Evolutionary conservation across 2,797 vertebrate genomes (phyloP).

Genomic region (Premnoplex brunnescens): DNA sequence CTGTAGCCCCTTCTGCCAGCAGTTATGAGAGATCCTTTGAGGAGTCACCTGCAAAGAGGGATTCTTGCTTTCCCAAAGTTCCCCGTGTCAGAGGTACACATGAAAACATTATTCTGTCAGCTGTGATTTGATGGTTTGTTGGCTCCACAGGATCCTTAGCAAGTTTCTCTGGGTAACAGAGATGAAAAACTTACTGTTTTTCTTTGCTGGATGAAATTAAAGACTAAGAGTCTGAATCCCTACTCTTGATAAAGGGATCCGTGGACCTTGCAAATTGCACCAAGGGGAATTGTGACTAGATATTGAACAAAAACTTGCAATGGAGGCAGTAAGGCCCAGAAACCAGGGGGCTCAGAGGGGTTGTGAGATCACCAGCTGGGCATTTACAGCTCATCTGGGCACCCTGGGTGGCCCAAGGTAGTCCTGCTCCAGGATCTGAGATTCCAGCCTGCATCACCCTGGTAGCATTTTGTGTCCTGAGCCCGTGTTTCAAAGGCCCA

Average conservation of each 20-base stretch:
- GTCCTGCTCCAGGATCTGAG: not conserved
- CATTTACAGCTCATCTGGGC: not conserved
- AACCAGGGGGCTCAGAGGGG: not conserved
- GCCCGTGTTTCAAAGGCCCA: no score
- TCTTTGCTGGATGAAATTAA: not conserved
- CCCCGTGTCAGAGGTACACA: not conserved
- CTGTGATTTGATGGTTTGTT: not conserved
- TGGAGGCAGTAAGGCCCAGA: not conserved
- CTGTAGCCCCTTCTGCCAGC: not conserved
- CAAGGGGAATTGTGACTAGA: not conserved
- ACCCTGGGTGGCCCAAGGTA: fast-evolving
- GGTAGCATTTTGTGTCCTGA: no score
- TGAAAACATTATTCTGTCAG: not conserved
- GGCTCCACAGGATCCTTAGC: not conserved
- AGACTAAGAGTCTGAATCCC: not conserved
- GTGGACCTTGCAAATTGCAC: not conserved
- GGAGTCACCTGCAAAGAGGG: not conserved
- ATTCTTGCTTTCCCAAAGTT: not conserved
- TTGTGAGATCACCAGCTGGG: not conserved
- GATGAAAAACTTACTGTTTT: not conserved
- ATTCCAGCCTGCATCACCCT: not conserved
- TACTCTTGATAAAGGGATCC: not conserved
- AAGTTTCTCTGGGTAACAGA: not conserved
- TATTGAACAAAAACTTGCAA: fast-evolving
- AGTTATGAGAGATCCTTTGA: not conserved